Evolutionary conservation across 2,888 invertebrate species (phyloP), one percentile per base, ranked within the genome.

Genomic region (Lordiphosa fenestrarum): DNA sequence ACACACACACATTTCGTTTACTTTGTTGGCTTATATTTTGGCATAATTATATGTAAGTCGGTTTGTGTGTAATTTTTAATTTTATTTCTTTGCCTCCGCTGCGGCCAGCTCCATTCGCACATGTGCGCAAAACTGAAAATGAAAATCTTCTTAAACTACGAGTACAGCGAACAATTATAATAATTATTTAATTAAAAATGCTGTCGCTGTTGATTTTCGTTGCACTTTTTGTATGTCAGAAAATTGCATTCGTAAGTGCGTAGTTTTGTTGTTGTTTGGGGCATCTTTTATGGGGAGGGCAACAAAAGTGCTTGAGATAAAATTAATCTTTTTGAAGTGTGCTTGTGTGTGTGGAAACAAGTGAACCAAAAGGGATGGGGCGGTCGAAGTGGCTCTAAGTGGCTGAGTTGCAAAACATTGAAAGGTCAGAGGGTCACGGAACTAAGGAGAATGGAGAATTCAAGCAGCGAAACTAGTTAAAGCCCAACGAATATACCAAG

Each of bases 171-270:
- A 67, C 70, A 75, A 75, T 72, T 72, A 74, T 62, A 58, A 78
- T 80, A 76, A 77, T 77, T 76, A 77, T 80, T 77, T 77, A 71
- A 77, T 77, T 77, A 80, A 77, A 77, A 77, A 66, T 65, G 46
- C 50, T 65, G 56, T 55, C 62, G 62, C 54, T 54, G 37, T 35
- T 55, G 52, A 57, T 54, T 53, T 15, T 15, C 36, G 41, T 48
- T 12, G 50, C 39, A 44, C 58, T 67, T 72, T 53, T 48, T 53
- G 46, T 53, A 53, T 12, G 60, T 60, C 68, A 61, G 64, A 64
- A 53, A 69, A 71, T 69, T 71, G 58, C 76, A 64, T 66, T 71
- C 56, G 58, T 57, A 59, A 66, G 58, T 55, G 58, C 35, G 40
- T 44, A 46, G 38, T 48, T 36, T 9, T 46, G 13, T 33, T 41